Evolutionary conservation across 2,888 invertebrate species (phyloP).

Genomic region (Chrysotoxum bicinctum): DNA sequence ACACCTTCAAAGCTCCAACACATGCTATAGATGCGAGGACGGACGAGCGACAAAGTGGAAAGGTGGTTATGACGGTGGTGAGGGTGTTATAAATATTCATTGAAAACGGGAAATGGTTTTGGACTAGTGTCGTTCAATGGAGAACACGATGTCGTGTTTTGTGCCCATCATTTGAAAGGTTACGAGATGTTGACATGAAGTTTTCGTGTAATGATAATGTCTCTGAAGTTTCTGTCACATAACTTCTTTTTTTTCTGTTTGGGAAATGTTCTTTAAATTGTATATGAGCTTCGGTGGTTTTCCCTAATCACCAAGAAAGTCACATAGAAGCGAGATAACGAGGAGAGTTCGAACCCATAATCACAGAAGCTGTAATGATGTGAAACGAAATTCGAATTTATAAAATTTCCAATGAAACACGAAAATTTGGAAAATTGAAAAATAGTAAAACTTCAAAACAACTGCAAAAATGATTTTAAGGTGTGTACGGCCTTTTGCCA

Average conservation of each 20-base stretch:
- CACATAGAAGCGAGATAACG: background rate
- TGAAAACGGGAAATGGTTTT: constrained; percentile 10
- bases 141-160: constrained; percentile 27
- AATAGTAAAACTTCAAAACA: too few species aligned
- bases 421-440: too few species aligned
- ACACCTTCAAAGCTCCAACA: constrained; percentile 7
- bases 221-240: background rate
- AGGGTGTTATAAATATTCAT: constrained; percentile 48
- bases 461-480: too few species aligned
- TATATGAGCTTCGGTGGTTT: background rate
- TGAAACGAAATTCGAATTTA: too few species aligned
- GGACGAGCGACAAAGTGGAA: background rate
- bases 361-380: background rate
- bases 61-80: background rate
- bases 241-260: background rate
- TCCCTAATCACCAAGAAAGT: background rate
- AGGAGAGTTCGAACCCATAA: background rate
- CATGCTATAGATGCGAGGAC: background rate
- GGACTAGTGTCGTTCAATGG: constrained; percentile 41
- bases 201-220: constrained; percentile 6
- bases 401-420: too few species aligned
- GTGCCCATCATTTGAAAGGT: constrained; percentile 36
- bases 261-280: background rate
- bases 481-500: too few species aligned
- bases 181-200: constrained; percentile 33